Evolutionary conservation across 2,113 vertebrate species (phyloP).

Genomic region (Pica pica): DNA sequence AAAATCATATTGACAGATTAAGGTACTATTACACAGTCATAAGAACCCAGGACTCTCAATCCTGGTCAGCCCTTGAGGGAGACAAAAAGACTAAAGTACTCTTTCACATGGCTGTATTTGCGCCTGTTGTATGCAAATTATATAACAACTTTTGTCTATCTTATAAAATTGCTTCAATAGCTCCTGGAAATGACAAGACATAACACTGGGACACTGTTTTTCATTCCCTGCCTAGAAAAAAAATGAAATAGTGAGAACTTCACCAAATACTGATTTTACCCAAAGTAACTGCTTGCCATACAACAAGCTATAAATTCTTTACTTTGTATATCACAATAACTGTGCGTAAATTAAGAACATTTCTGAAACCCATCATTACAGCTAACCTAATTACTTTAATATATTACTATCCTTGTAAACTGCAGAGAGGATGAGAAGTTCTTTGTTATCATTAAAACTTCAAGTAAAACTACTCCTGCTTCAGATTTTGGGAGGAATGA

Average conservation of each 20-base stretch:
- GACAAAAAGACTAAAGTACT: not conserved
- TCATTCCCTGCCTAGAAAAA: not conserved
- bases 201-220: not conserved
- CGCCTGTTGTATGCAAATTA: not conserved
- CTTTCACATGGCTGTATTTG: not conserved
- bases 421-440: not conserved
- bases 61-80: not conserved
- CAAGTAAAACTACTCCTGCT: not conserved
- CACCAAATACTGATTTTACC: not conserved
- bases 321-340: constrained; percentile 1
- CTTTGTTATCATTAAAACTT: not conserved
- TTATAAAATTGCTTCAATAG: not conserved
- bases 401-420: not conserved
- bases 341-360: constrained; percentile 16
- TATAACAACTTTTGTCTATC: not conserved
- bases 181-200: not conserved
- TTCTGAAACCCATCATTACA: constrained; percentile 18
- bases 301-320: constrained; percentile 18
- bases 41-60: not conserved
- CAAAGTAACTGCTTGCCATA: not conserved
- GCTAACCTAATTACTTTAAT: not conserved
- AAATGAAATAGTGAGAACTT: not conserved
- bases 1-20: not conserved
- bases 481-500: not conserved
- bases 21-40: not conserved